phyloP scores from a whole-genome alignment of 2,797 vertebrate species.

The Parotocinclus haroldoi region DNA sequence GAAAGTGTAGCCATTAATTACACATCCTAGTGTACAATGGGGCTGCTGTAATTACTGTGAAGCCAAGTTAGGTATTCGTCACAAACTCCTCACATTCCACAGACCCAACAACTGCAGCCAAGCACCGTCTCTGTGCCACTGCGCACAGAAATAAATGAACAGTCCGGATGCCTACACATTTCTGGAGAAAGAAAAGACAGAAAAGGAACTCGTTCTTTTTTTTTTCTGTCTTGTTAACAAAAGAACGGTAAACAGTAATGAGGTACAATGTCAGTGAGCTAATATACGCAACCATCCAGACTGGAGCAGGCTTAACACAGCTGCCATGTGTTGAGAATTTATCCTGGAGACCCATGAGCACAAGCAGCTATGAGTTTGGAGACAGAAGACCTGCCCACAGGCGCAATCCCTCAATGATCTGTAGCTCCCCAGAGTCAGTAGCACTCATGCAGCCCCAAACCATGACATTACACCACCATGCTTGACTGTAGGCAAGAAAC shows the following conservation, averaged over 20 bases:
- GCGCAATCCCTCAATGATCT: too few species aligned
- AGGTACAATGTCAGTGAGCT: constrained; percentile 14
- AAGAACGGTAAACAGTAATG: constrained; percentile 17
- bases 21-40: constrained; percentile 51
- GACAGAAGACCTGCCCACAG: constrained; percentile 4
- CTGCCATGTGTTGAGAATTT: constrained; percentile 23
- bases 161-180: constrained; percentile 21
- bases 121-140: constrained; percentile 27
- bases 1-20: constrained; percentile 46
- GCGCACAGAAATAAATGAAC: constrained; percentile 37
- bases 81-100: constrained; percentile 49
- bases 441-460: too few species aligned
- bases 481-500: too few species aligned
- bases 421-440: too few species aligned
- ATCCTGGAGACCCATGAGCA: constrained; percentile 24
- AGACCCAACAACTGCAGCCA: constrained; percentile 39
- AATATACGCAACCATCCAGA: constrained; percentile 10
- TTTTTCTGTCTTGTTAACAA: constrained; percentile 26
- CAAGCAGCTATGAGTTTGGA: constrained; percentile 21
- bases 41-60: constrained; percentile 55
- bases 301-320: constrained; percentile 14
- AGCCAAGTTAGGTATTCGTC: constrained; percentile 54
- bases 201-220: constrained; percentile 23
- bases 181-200: neutral
- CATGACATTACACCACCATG: too few species aligned